Evolutionary conservation across 2,888 invertebrate genomes (phyloP).

Genomic region (Rhingia rostrata): DNA sequence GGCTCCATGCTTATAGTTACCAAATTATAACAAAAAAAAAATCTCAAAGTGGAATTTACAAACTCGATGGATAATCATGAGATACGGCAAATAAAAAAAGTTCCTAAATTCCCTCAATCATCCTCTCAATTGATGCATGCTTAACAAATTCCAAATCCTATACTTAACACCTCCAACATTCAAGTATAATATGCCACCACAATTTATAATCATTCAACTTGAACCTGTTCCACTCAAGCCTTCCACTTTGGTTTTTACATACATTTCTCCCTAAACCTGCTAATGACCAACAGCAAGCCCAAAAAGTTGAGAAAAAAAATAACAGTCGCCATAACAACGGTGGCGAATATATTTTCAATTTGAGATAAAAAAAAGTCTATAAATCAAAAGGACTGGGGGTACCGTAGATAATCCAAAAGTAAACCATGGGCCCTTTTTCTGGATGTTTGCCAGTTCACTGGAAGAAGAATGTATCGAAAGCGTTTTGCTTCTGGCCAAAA

Average conservation of each 20-base stretch:
- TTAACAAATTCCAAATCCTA: too few species aligned
- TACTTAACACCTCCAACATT: too few species aligned
- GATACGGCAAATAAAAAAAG: too few species aligned
- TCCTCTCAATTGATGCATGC: too few species aligned
- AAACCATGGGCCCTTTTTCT: neutral
- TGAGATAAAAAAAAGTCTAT: neutral
- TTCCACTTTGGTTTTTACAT: neutral
- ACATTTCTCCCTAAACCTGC: neutral
- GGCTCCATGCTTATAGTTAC: too few species aligned
- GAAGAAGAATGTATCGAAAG: neutral
- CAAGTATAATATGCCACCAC: too few species aligned
- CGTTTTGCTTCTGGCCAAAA: neutral
- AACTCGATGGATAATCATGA: too few species aligned
- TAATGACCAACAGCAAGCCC: neutral
- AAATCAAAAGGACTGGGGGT: neutral
- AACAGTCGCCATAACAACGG: neutral
- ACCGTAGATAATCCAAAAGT: neutral
- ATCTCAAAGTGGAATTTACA: too few species aligned
- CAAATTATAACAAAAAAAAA: too few species aligned
- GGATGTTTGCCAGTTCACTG: neutral
- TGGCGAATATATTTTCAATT: slow-evolving; percentile 1
- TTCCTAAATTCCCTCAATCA: too few species aligned
- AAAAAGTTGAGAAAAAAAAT: neutral
- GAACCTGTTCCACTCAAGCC: too few species aligned
- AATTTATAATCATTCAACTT: too few species aligned